Evolutionary conservation across 2,797 vertebrate species (phyloP).

Genomic region (Oryzias sinensis): DNA sequence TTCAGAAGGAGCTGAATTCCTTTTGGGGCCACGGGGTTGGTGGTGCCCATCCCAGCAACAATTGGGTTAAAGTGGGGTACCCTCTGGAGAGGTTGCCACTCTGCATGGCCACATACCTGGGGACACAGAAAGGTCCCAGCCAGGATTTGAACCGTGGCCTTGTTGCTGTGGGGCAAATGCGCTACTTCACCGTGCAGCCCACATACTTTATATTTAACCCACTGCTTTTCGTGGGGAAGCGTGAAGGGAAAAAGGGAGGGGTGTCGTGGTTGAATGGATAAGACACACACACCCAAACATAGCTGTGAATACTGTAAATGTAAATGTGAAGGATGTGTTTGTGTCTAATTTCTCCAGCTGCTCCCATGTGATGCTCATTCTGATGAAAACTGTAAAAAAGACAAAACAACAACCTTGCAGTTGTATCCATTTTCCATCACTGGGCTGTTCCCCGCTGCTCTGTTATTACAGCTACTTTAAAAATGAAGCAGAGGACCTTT

Average conservation of each 20-base stretch:
- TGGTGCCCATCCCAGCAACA: too few species aligned
- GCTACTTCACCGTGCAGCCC: too few species aligned
- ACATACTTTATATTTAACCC: too few species aligned
- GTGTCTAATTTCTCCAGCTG: conserved; percentile 63
- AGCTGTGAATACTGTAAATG: conserved; percentile 61
- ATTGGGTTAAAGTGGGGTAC: too few species aligned
- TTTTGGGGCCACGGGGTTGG: too few species aligned
- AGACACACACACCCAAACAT: conserved; percentile 48
- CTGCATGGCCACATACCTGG: too few species aligned
- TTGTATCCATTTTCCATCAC: conserved; percentile 38
- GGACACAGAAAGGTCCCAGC: too few species aligned
- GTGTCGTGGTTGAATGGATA: conserved; percentile 51
- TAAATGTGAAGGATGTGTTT: conserved; percentile 69
- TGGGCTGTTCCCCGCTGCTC: conserved; percentile 32
- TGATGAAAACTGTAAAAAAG: conserved; percentile 52
- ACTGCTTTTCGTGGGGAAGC: not conserved
- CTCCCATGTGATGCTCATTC: conserved; percentile 55
- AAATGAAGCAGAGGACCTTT: conserved; percentile 40
- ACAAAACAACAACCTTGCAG: conserved; percentile 17
- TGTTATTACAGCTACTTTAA: conserved; percentile 46
- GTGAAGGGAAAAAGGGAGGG: not conserved
- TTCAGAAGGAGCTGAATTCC: too few species aligned
- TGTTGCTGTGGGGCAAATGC: too few species aligned
- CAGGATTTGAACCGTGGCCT: too few species aligned
- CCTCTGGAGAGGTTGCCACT: too few species aligned